Conservation (phyloP, 2,113 vertebrate species). For the Trogon surrucura region DNA sequence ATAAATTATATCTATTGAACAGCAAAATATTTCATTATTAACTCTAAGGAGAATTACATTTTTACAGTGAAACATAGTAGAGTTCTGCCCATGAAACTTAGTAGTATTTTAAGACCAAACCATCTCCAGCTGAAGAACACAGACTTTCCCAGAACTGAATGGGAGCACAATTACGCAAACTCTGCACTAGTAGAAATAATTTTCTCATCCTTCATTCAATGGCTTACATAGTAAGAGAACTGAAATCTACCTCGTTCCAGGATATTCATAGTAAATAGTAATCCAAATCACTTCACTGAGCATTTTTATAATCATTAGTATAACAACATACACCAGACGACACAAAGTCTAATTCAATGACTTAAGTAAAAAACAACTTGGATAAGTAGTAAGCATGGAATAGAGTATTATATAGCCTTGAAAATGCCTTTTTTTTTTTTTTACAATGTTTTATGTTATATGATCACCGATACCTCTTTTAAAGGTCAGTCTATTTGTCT, state of each 20-base stretch:
- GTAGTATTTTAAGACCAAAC: not conserved
- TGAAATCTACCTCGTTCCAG: not conserved
- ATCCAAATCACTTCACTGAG: not conserved
- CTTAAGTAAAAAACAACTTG: not conserved
- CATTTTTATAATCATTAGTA: not conserved
- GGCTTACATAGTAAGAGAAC: not conserved
- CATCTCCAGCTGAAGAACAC: not conserved
- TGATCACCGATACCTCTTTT: not conserved
- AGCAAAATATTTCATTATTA: not conserved
- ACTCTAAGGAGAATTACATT: not conserved
- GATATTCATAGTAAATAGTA: not conserved
- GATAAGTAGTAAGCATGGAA: not conserved
- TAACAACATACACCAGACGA: not conserved
- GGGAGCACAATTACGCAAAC: not conserved
- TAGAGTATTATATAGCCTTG: not conserved
- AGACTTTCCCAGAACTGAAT: not conserved
- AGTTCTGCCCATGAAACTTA: not conserved
- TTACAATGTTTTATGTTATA: not conserved
- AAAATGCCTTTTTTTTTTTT: not conserved
- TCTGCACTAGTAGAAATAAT: not conserved
- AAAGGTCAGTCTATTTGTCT: not conserved
- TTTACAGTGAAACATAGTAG: not conserved
- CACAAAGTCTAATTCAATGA: not conserved
- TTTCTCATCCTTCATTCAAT: not conserved
- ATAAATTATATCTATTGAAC: not conserved